Evolutionary conservation across 2,888 invertebrate genomes (phyloP).

Genomic region (Julus scanicus): DNA sequence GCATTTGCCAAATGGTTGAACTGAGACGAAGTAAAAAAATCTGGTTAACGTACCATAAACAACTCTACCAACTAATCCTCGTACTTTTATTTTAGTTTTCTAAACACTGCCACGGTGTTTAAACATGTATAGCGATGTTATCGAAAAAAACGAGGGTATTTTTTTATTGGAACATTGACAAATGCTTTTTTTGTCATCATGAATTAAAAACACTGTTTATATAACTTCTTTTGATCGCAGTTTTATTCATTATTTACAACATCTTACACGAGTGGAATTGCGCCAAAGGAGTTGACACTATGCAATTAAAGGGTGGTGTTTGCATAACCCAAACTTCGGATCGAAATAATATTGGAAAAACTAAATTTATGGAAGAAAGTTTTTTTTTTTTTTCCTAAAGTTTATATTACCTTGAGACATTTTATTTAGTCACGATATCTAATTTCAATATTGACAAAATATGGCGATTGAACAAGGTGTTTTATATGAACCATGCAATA

Average conservation of each 20-base stretch:
- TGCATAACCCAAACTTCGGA: background rate
- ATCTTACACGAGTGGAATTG: background rate
- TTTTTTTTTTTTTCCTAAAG: too few relatives aligned
- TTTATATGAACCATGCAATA: too few relatives aligned
- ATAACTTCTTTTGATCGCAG: background rate
- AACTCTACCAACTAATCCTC: background rate
- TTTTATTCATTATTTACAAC: background rate
- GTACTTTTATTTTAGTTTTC: background rate
- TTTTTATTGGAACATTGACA: conserved; percentile 31
- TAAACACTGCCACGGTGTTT: background rate
- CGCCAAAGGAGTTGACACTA: background rate
- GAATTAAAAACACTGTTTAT: background rate
- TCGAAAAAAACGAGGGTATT: background rate
- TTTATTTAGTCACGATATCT: too few relatives aligned
- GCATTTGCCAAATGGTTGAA: conserved; percentile 6
- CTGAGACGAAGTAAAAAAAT: background rate
- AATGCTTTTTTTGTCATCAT: background rate
- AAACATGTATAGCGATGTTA: background rate
- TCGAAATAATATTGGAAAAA: too few relatives aligned
- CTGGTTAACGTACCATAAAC: background rate
- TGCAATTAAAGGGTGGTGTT: background rate
- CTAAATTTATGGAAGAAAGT: too few relatives aligned
- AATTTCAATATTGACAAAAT: too few relatives aligned
- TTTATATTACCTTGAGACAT: too few relatives aligned
- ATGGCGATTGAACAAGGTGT: too few relatives aligned